Evolutionary conservation across 2,797 vertebrate genomes (phyloP), one percentile per base, ranked within the genome.

Genomic region (Tenualosa ilisha): DNA sequence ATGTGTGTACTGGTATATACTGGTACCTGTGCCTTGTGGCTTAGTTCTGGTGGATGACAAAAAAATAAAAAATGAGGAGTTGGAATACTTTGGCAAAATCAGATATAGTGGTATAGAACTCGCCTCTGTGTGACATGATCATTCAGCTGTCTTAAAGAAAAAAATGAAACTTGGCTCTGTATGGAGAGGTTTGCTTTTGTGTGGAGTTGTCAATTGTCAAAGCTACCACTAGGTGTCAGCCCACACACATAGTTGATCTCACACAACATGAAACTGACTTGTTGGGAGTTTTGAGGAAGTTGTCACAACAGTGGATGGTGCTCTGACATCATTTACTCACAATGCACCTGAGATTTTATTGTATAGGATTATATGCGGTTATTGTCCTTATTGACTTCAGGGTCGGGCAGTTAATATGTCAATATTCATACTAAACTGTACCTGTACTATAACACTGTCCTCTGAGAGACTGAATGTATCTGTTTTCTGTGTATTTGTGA

Each of bases 191-290:
- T 17, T 43, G 68, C 6, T 17, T 31, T 43, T 75, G 37, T 75
- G 68, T 75, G 68, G 37, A 7, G 68, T 75, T 43, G 40, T 22
- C 13, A 56, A 4, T 56, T 0, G 6, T 79, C 37, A n/a, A 46
- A 46, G 37, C 17, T 46, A 79, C 83, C 88, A 86, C 83, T 81
- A 86, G 87, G 83, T 88, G 88, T 87, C 89, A 91, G 86, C 87
- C 43, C 46, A 17, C 37, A 8, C 17, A 46, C 9, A 15, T 75
- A 13, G 31, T 75, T 46, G 15, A 79, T 43, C 37, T 7, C 8
- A 46, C 72, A 46, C 72, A 79, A 79, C 72, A 79, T 79, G 72
- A 46, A 79, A 79, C 72, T 24, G 59, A 63, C n/a, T 22, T 79
- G 40, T 79, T 17, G 20, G 37, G 4, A 43, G 72, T 17, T 2